Base-by-base conservation (phyloP, 2,888 invertebrate genomes). In the Homarus gammarus region DNA sequence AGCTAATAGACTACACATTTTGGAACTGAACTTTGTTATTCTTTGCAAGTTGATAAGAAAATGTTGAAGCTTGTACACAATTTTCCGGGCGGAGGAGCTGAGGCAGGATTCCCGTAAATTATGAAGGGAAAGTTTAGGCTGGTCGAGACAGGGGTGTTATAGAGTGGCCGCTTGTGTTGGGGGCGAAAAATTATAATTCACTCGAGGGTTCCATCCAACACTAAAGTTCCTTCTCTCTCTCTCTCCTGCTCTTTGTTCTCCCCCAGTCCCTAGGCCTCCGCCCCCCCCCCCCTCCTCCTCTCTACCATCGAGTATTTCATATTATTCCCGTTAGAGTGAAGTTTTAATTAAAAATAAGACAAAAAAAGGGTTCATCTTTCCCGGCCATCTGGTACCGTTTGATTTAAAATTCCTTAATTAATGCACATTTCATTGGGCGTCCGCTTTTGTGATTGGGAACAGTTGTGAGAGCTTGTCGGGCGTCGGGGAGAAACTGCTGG, bases 351-450 rank as follows among this genome's bases (percentile, higher is more conserved):
- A 64, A 64, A 64, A 64, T 64, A 64, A 64, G 64, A 27, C 56
- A 64, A 64, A n/a, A 64, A 64, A 27, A 64, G 22, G 27, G 5
- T 22, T 6, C 64, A 72, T 72, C 83, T 72, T 83, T 83, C 72
- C 49, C 18, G 51, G 51, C 83, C 83, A 83, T 83, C 83, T 83
- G 83, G 70, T 72, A 49, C 27, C 72, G 83, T 83, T 70, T 83
- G 83, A 68, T 51, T 72, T 83, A 44, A 83, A 83, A 72, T 36
- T 72, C 51, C 51, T 36, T 83, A 83, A 83, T 83, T 83, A 72
- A 83, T 83, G 83, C 83, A 72, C 72, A 83, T 83, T 51, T 83
- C 49, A 83, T 83, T 83, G 44, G 36, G 72, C 75, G 22, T 38
- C 15, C 75, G 44, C 75, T 44, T 73, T 75, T 75, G 36, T 75